Evolutionary conservation across 1,140 invertebrate genomes (phyloP).

Genomic region (Pseudomyrmex cubaensis): DNA sequence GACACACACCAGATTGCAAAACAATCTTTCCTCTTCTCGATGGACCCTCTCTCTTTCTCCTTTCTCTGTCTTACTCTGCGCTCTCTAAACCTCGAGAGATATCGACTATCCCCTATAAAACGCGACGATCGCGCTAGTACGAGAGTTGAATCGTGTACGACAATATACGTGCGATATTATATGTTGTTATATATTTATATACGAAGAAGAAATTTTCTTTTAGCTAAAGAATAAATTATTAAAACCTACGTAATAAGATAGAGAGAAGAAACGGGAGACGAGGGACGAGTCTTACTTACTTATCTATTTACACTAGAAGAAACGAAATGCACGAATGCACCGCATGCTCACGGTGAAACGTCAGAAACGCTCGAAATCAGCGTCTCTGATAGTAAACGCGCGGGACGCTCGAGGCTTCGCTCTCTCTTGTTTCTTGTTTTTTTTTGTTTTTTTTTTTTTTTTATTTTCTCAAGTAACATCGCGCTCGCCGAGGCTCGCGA

Average conservation of each 20-base stretch:
- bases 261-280: constrained; percentile 20
- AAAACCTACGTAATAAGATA: constrained; percentile 69
- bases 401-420: background rate
- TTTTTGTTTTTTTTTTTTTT: constrained; percentile 38
- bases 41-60: background rate
- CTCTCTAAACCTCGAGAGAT: constrained; percentile 26
- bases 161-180: constrained; percentile 38
- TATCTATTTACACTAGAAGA: constrained; percentile 83
- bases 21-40: constrained; percentile 66
- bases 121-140: constrained; percentile 45
- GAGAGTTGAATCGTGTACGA: constrained; percentile 41
- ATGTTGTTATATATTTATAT: constrained; percentile 27
- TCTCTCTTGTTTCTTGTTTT: constrained; percentile 19
- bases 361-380: background rate
- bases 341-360: background rate
- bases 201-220: constrained; percentile 44
- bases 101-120: constrained; percentile 36
- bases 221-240: constrained; percentile 84
- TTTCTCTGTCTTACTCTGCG: constrained; percentile 2
- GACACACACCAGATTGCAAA: constrained; percentile 78
- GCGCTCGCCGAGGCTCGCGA: constrained; percentile 32
- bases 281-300: constrained; percentile 63
- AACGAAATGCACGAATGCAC: constrained; percentile 56
- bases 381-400: background rate
- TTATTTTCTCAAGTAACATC: constrained; percentile 50